A percentile compares a stretch with the other conserved stretches of the same genome.
Conservation (phyloP, 2,113 vertebrate species). For the Aplodontia rufa region DNA sequence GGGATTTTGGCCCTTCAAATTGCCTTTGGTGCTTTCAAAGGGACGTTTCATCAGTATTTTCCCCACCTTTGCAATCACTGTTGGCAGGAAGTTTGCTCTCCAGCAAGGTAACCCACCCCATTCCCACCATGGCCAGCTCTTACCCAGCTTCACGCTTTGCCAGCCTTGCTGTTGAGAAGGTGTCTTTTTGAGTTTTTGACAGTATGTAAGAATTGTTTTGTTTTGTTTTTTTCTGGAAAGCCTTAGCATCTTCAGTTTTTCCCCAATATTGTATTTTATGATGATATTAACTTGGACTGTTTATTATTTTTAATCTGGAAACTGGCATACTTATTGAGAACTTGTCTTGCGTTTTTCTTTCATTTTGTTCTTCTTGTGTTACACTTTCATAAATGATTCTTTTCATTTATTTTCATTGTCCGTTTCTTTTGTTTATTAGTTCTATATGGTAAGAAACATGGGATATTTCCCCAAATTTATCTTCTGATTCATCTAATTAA, state of each 20-base stretch:
- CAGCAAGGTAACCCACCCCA: too few species aligned
- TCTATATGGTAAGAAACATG: background rate
- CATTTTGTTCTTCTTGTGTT: background rate
- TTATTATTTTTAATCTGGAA: background rate
- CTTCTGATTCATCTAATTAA: conserved; percentile 22
- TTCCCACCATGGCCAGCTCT: accelerated
- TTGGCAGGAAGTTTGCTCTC: background rate
- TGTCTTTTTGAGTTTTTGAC: background rate
- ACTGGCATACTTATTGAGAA: background rate
- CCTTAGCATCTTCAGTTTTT: background rate
- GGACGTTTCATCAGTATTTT: background rate
- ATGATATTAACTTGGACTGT: background rate
- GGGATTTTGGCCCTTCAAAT: background rate
- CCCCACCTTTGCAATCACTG: background rate
- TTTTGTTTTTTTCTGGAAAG: background rate
- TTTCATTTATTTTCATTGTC: background rate
- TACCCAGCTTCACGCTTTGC: background rate
- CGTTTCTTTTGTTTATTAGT: background rate
- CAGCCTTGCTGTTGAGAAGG: background rate
- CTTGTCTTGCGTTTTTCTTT: background rate
- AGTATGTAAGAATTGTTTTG: background rate
- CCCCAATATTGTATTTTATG: background rate
- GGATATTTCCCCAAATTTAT: background rate
- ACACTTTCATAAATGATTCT: background rate
- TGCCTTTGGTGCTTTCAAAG: conserved; percentile 1